Percentiles rank a stretch among this genome's conserved stretches.
phyloP scores from a whole-genome alignment of 2,888 invertebrate genomes.

The Temnothorax ravouxi region DNA sequence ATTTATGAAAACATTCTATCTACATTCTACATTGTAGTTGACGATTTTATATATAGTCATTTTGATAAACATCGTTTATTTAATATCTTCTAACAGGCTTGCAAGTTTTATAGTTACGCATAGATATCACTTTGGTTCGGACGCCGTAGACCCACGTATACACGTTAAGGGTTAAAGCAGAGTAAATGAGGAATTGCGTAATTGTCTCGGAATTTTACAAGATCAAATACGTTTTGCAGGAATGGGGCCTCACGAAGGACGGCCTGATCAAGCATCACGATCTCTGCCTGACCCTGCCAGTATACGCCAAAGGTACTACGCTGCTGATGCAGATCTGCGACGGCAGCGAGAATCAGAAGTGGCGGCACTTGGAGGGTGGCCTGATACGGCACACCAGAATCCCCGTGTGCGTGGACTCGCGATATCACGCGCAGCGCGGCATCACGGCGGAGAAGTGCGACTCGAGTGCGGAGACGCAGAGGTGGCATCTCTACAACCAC shows the following conservation, averaged over 20 bases:
- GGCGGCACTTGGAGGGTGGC: constrained; percentile 90
- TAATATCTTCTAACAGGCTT: too few species aligned
- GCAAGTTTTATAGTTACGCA: too few species aligned
- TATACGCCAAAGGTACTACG: constrained; percentile 90
- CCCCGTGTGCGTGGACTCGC: constrained; percentile 93
- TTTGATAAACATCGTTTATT: too few species aligned
- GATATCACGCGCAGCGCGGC: constrained; percentile 88
- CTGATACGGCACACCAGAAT: constrained; percentile 91
- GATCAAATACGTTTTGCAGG: constrained; percentile 85
- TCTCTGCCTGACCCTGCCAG: constrained; percentile 93
- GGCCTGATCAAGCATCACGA: constrained; percentile 96
- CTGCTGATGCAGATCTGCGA: constrained; percentile 89
- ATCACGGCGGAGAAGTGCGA: constrained; percentile 91
- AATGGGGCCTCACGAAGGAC: constrained; percentile 94
- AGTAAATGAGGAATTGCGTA: neutral
- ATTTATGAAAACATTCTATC: too few species aligned
- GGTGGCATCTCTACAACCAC: constrained; percentile 88
- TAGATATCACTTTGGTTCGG: too few species aligned
- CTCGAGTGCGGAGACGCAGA: constrained; percentile 89
- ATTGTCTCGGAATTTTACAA: neutral
- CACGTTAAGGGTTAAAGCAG: neutral
- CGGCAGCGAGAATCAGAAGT: constrained; percentile 90
- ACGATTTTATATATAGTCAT: too few species aligned
- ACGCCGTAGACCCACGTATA: too few species aligned
- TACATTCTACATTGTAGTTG: too few species aligned